Conservation (phyloP, 2,113 vertebrate species). For the Oncorhynchus gorbuscha region DNA sequence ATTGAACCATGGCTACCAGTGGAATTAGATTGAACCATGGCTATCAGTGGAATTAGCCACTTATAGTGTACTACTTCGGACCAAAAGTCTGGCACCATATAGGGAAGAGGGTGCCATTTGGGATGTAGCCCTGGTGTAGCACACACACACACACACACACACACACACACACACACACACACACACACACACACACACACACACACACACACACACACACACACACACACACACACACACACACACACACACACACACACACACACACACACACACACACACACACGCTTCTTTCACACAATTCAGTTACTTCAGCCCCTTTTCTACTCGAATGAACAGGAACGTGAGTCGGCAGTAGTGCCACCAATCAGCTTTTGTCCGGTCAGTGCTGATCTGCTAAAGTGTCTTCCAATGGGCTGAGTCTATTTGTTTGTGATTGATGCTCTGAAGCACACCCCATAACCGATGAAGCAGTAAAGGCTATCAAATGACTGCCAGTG, state of each 20-base stretch:
- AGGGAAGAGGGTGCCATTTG: too few relatives aligned
- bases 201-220: not conserved
- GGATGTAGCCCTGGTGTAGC: too few relatives aligned
- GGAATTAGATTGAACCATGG: too few relatives aligned
- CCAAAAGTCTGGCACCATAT: too few relatives aligned
- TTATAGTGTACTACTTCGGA: too few relatives aligned
- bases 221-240: not conserved
- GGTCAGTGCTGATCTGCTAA: not conserved
- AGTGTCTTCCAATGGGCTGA: not conserved
- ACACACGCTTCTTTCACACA: not conserved
- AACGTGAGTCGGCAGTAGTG: not conserved
- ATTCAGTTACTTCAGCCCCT: not conserved
- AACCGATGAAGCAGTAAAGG: not conserved
- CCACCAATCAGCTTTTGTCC: not conserved
- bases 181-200: not conserved
- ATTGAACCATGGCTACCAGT: too few relatives aligned
- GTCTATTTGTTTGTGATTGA: constrained; percentile 1
- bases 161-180: not conserved
- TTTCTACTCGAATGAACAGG: not conserved
- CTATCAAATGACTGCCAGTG: not conserved
- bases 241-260: not conserved
- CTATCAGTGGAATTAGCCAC: too few relatives aligned
- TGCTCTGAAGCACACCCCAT: not conserved
- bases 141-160: too few relatives aligned
- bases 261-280: not conserved